Percentiles rank a stretch among this genome's conserved stretches.
Conservation (phyloP, 1,140 invertebrate genomes). For the Cyclargus thomasi region DNA sequence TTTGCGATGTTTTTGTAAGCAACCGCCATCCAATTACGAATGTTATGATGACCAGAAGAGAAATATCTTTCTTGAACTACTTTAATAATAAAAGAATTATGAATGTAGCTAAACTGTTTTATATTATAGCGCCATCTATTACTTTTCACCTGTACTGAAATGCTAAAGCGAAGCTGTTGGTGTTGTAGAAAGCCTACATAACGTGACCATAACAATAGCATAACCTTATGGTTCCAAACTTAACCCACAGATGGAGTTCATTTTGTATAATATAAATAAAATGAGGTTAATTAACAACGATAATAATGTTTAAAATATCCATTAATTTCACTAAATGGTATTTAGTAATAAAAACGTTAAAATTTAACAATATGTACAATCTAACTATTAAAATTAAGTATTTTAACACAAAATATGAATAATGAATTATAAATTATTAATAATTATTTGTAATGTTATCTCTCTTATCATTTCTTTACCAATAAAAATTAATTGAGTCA, state of each 20-base stretch:
- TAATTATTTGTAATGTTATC: too few species aligned
- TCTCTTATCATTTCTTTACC: too few species aligned
- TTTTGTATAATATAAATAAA: background rate
- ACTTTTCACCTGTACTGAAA: background rate
- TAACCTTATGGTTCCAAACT: background rate
- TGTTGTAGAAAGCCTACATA: background rate
- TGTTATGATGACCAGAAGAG: background rate
- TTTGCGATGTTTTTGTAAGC: background rate
- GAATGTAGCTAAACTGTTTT: background rate
- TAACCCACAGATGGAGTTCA: background rate
- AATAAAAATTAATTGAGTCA: too few species aligned
- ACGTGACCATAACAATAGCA: background rate
- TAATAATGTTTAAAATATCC: background rate
- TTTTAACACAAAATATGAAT: too few species aligned
- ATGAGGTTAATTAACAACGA: background rate
- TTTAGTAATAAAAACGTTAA: too few species aligned
- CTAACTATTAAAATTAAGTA: too few species aligned
- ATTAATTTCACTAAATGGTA: too few species aligned
- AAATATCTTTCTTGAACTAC: background rate
- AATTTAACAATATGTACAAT: too few species aligned
- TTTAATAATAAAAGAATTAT: too few species aligned
- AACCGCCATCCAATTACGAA: background rate
- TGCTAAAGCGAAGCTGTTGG: background rate
- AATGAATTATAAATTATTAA: too few species aligned
- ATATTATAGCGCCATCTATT: background rate